Evolutionary conservation across 2,113 vertebrate genomes (phyloP), one percentile per base, ranked within the genome.

Genomic region (Cyanistes caeruleus): DNA sequence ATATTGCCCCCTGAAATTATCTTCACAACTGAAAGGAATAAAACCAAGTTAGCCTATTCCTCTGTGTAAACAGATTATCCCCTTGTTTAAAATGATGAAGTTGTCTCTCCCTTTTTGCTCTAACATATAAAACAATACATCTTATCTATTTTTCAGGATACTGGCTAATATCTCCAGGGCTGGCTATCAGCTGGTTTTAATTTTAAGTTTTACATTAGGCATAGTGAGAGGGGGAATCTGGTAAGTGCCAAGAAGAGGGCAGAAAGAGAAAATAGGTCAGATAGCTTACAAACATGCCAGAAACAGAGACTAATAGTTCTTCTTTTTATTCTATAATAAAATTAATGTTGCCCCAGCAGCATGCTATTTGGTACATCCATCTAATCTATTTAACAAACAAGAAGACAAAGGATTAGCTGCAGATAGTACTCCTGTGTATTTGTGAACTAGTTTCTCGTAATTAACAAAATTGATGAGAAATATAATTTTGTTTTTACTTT

Each of bases 341-440:
- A 97, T 96, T 96, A 97, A 97, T 95, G 93, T 93, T 96, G 86
- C 86, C 94, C 96, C 92, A 94, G 93, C 95, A 96, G 95, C 95
- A 90, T 30, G 78, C 94, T 93, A 56, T 96, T 93, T 93, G 70
- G 78, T 94, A 67, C 90, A 97, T 97, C 84, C 78, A 97, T 97
- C 97, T 95, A 88, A 96, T 94, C 94, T 96, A 97, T 95, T 97
- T 96, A 96, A 95, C 93, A 96, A 97, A 94, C 78, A 89, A 81
- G 96, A 86, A 94, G 90, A 96, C 90, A 95, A 94, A 97, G 83
- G 84, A 90, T 97, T 90, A 84, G 82, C 93, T 95, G 75, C 92
- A 94, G 89, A 96, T 77, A 53, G 88, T 78, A 95, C 37, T 94
- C 90, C 70, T 89, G 92, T 95, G 92, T 84, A 95, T 97, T 91